Conservation (phyloP, 2,113 vertebrate species). For the Anoura caudifer region DNA sequence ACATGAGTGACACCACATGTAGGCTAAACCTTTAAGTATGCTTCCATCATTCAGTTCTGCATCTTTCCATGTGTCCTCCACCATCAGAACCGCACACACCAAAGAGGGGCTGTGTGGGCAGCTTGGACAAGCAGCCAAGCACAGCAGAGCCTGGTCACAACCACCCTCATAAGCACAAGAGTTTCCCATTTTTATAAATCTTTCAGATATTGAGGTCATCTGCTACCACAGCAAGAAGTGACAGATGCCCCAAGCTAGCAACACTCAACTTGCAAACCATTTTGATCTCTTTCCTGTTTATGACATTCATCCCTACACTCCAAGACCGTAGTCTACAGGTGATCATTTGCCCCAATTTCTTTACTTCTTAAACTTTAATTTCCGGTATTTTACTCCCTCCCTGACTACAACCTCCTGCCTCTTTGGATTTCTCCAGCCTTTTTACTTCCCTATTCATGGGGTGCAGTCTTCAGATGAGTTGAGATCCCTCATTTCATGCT, state of each 20-base stretch:
- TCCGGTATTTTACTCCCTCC: not conserved
- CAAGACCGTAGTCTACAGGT: not conserved
- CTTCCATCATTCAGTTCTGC: not conserved
- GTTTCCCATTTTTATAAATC: not conserved
- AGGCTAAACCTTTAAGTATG: not conserved
- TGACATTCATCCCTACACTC: not conserved
- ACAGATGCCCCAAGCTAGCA: not conserved
- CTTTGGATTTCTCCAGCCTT: not conserved
- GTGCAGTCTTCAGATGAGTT: not conserved
- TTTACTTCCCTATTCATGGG: not conserved
- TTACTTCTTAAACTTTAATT: not conserved
- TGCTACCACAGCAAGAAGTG: not conserved
- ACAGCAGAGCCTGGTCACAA: not conserved
- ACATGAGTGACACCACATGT: rapidly evolving
- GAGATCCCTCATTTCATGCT: not conserved
- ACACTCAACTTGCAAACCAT: not conserved
- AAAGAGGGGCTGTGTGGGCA: not conserved
- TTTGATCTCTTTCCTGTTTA: not conserved
- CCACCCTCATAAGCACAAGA: not conserved
- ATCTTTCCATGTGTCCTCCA: not conserved
- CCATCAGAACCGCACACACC: not conserved
- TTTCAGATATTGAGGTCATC: not conserved
- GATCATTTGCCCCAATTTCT: not conserved
- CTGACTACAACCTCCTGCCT: not conserved
- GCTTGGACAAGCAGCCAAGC: not conserved